Evolutionary conservation across 1,140 invertebrate genomes (phyloP).

Genomic region (Tetramorium alpestre): DNA sequence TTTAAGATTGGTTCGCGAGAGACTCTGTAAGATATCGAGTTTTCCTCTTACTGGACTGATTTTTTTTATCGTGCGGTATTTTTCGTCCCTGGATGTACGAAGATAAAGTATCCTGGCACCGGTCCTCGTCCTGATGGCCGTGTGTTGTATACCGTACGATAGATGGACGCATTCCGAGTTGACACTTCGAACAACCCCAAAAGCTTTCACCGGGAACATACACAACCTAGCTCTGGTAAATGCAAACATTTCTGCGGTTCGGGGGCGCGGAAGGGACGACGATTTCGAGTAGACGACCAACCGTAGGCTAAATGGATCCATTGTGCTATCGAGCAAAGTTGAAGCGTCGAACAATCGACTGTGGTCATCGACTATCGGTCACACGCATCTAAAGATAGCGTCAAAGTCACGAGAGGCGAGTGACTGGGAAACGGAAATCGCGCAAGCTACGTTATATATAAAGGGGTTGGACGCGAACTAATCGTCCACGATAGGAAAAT

Average conservation of each 20-base stretch:
- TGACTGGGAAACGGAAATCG: conserved; percentile 22
- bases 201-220: conserved; percentile 77
- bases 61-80: conserved; percentile 31
- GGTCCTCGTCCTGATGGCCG: conserved; percentile 49
- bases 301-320: conserved; percentile 77
- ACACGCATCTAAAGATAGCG: conserved; percentile 58
- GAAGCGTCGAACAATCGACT: conserved; percentile 72
- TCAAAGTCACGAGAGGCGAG: conserved; percentile 15
- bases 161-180: conserved; percentile 77
- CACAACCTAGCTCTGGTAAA: conserved; percentile 75
- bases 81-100: conserved; percentile 53
- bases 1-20: background rate
- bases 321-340: conserved; percentile 77
- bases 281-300: conserved; percentile 68
- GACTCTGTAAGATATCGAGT: background rate
- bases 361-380: conserved; percentile 57
- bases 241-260: conserved; percentile 82
- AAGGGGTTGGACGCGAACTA: background rate
- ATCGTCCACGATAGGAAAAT: conserved; percentile 54
- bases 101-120: conserved; percentile 61
- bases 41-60: background rate
- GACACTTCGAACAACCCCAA: conserved; percentile 76
- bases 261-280: conserved; percentile 65
- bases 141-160: conserved; percentile 49
- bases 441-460: background rate